These are phyloP conservation scores for Drosophila rhopaloa DNA, from an alignment of 1,140 invertebrate genomes.

Conservation along the genomic window DNA sequence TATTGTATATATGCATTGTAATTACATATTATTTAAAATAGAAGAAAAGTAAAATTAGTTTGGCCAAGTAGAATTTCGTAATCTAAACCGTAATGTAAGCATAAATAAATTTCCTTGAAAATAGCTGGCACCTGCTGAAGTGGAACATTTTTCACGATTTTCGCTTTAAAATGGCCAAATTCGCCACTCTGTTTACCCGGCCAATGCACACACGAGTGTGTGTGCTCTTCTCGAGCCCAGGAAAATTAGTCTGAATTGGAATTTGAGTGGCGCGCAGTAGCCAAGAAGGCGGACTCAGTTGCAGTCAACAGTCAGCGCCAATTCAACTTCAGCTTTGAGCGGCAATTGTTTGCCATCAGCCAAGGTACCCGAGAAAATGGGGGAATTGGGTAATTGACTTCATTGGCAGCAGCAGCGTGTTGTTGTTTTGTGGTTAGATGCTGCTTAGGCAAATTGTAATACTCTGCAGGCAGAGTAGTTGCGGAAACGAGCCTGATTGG, in stretches of 20 bases:
- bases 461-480: constrained; percentile 43
- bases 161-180: constrained; percentile 34
- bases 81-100: not conserved
- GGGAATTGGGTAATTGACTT: constrained; percentile 71
- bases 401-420: constrained; percentile 20
- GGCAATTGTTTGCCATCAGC: constrained; percentile 69
- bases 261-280: constrained; percentile 67
- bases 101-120: constrained; percentile 1
- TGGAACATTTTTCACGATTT: constrained; percentile 7
- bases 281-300: constrained; percentile 26
- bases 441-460: constrained; percentile 42
- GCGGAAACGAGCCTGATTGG: constrained; percentile 41
- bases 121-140: constrained; percentile 7
- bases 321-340: constrained; percentile 70
- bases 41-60: not conserved
- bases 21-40: no score
- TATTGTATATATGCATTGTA: no score
- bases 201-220: constrained; percentile 4
- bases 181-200: constrained; percentile 22
- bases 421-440: constrained; percentile 8
- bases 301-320: constrained; percentile 32
- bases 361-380: constrained; percentile 25
- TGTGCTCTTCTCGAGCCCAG: constrained; percentile 39
- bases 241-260: constrained; percentile 69
- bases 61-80: constrained; percentile 7